phyloP scores from a whole-genome alignment of 2,888 invertebrate species.

The Eurytoma californica region DNA sequence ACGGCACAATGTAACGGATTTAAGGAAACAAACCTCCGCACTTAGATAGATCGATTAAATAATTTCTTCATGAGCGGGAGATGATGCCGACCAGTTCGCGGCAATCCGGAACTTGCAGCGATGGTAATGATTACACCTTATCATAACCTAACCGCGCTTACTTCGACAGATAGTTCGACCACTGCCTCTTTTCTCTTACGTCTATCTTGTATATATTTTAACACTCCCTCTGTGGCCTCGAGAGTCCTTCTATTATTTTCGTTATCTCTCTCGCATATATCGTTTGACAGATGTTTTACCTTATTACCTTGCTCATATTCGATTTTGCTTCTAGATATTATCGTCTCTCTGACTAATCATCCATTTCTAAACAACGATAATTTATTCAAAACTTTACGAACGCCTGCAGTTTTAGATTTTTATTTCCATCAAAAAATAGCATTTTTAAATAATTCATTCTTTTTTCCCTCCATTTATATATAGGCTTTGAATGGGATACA shows the following conservation, averaged over 20 bases:
- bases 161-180: not conserved
- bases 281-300: conserved; percentile 41
- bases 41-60: conserved; percentile 43
- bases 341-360: not conserved
- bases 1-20: conserved; percentile 70
- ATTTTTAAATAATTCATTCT: not conserved
- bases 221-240: not conserved
- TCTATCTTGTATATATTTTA: not conserved
- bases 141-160: conserved; percentile 41
- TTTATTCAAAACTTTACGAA: not conserved
- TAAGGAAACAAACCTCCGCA: conserved; percentile 57
- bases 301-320: not conserved
- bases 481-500: conserved; percentile 72
- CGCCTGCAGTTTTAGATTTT: not conserved
- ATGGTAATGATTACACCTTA: conserved; percentile 62
- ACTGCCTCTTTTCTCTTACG: not conserved
- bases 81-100: conserved; percentile 73
- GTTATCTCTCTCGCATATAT: conserved; percentile 28
- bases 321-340: not conserved
- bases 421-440: not conserved
- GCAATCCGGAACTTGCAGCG: conserved; percentile 67
- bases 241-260: not conserved
- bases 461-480: conserved; percentile 3
- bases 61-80: conserved; percentile 63
- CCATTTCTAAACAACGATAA: no score